These are phyloP conservation scores for Xestia xanthographa DNA, from an alignment of 2,888 invertebrate genomes.

Conservation along the genomic window DNA sequence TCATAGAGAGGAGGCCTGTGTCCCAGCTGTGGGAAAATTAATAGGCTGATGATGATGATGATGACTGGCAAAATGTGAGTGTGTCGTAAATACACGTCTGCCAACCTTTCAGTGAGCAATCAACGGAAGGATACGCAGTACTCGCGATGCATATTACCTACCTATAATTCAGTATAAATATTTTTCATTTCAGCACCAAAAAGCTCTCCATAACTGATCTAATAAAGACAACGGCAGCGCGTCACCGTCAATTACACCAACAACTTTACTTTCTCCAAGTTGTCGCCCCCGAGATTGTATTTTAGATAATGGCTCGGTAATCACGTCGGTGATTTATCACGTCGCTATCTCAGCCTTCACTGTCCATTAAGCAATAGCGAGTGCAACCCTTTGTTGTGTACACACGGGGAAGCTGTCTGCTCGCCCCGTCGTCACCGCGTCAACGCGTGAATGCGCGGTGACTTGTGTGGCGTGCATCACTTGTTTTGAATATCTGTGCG, in stretches of 20 bases:
- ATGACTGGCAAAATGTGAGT: not conserved
- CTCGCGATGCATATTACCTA: not conserved
- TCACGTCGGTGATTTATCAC: slow-evolving; percentile 90
- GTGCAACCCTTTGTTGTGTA: slow-evolving; percentile 86
- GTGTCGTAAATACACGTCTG: not conserved
- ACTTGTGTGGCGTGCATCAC: slow-evolving; percentile 50
- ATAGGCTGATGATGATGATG: no score
- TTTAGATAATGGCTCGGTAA: slow-evolving; percentile 89
- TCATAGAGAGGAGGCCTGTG: no score
- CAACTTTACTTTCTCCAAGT: slow-evolving; percentile 80
- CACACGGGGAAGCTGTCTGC: slow-evolving; percentile 57
- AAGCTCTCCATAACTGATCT: slow-evolving; percentile 42
- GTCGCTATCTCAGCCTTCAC: slow-evolving; percentile 89
- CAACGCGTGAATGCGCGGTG: slow-evolving; percentile 52
- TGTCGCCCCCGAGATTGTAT: slow-evolving; percentile 88
- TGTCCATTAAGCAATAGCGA: slow-evolving; percentile 89
- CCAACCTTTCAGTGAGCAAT: not conserved
- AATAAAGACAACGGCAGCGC: slow-evolving; percentile 59
- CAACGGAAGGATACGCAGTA: not conserved
- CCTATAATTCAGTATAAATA: slow-evolving; percentile 25
- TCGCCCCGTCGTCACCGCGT: slow-evolving; percentile 35
- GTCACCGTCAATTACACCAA: slow-evolving; percentile 85
- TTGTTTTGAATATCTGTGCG: slow-evolving; percentile 48
- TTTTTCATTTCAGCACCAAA: slow-evolving; percentile 22
- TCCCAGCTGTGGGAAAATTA: no score